Conservation (phyloP, 2,888 invertebrate species). For the Drosophila mimetica region DNA sequence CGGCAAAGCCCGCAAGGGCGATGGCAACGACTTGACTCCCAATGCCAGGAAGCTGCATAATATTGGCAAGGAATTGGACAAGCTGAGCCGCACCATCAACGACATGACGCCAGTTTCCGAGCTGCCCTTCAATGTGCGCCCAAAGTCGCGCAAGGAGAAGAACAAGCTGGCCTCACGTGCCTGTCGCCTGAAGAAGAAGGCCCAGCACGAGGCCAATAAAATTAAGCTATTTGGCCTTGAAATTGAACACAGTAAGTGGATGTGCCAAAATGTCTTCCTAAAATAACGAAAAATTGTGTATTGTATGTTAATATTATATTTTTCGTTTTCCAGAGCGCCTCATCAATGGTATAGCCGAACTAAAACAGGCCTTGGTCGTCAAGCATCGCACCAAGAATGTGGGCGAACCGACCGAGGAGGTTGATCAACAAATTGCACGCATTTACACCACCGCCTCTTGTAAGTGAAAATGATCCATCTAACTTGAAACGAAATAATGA, state of each 20-base stretch:
- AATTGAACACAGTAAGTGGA: conserved; percentile 94
- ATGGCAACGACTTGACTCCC: conserved; percentile 98
- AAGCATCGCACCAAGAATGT: conserved; percentile 85
- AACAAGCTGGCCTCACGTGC: conserved; percentile 98
- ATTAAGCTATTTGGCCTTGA: conserved; percentile 97
- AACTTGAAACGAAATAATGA: not conserved
- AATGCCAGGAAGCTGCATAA: conserved; percentile 95
- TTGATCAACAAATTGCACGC: conserved; percentile 89
- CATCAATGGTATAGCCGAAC: conserved; percentile 90
- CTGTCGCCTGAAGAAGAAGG: conserved; percentile 98
- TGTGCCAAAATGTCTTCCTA: not conserved
- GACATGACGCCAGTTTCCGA: conserved; percentile 98
- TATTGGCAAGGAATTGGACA: conserved; percentile 96
- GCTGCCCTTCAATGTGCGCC: conserved; percentile 93
- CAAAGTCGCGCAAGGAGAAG: conserved; percentile 98
- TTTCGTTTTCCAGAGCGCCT: conserved; percentile 88
- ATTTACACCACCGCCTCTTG: conserved; percentile 84
- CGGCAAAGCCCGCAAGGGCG: conserved; percentile 97
- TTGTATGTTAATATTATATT: not conserved
- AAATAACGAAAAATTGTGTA: too few species aligned
- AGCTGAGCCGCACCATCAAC: conserved; percentile 95
- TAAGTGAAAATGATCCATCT: conserved; percentile 48
- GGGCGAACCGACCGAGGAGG: conserved; percentile 86
- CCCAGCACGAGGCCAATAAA: conserved; percentile 99
- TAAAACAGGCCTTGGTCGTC: conserved; percentile 89